phyloP scores from a whole-genome alignment of 2,888 invertebrate genomes.

The Tetragnatha montana region DNA sequence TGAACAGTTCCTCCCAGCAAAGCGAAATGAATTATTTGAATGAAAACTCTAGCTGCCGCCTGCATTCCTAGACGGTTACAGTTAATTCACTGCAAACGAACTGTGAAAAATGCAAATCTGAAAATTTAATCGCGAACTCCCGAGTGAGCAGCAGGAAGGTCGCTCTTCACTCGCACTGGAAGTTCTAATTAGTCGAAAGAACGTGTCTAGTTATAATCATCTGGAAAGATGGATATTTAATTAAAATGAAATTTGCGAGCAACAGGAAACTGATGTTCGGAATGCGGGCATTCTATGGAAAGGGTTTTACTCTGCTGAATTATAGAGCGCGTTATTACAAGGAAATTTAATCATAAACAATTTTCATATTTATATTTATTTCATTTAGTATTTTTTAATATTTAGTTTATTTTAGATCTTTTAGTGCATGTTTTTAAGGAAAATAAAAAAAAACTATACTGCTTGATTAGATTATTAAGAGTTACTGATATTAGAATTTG shows the following conservation, averaged over 20 bases:
- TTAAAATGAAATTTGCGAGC: slow-evolving; percentile 12
- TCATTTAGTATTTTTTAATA: too few relatives aligned
- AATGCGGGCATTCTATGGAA: neutral
- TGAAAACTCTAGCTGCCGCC: neutral
- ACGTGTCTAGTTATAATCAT: neutral
- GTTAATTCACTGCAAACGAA: neutral
- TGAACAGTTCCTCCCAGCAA: neutral
- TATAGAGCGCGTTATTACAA: too few relatives aligned
- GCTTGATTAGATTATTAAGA: too few relatives aligned
- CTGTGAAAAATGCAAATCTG: neutral
- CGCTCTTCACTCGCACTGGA: neutral
- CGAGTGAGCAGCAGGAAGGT: neutral
- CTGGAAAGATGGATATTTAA: slow-evolving; percentile 11
- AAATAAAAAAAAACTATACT: too few relatives aligned
- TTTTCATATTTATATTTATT: too few relatives aligned
- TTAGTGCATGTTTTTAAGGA: too few relatives aligned
- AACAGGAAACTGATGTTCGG: neutral
- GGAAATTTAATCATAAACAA: too few relatives aligned
- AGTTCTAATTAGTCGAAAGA: neutral
- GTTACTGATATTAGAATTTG: too few relatives aligned
- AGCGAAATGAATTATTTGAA: neutral
- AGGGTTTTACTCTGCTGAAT: neutral
- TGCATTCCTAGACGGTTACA: neutral
- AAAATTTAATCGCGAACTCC: neutral
- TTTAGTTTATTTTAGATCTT: too few relatives aligned